A percentile compares a stretch with the other conserved stretches of the same genome.
Evolutionary conservation across 2,797 vertebrate genomes (phyloP).

Genomic region (Coregonus ussuriensis): DNA sequence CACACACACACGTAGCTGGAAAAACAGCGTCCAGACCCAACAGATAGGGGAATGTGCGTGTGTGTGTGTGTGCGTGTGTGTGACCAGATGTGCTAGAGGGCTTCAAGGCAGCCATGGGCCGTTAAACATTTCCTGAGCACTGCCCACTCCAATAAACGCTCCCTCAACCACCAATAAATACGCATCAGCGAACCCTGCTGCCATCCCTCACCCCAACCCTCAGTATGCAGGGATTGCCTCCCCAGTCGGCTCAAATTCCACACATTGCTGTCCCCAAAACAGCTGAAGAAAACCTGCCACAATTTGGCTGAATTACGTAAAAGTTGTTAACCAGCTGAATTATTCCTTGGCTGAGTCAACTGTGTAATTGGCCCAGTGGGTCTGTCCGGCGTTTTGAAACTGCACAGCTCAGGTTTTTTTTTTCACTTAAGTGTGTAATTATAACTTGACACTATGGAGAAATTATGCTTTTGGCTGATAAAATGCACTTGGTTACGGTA

Average conservation of each 20-base stretch:
- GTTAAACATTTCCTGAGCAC: slow-evolving; percentile 67
- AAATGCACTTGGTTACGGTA: background rate
- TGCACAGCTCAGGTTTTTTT: slow-evolving; percentile 7
- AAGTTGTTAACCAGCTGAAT: slow-evolving; percentile 38
- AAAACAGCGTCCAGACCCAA: background rate
- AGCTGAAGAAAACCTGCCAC: slow-evolving; percentile 8
- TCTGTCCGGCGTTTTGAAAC: slow-evolving; percentile 31
- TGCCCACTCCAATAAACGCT: slow-evolving; percentile 24
- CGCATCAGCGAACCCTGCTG: slow-evolving; percentile 36
- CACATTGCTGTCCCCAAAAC: slow-evolving; percentile 52
- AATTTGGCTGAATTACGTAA: slow-evolving; percentile 39
- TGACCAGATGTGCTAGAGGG: slow-evolving; percentile 63
- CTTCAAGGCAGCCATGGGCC: slow-evolving; percentile 54
- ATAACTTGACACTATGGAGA: background rate
- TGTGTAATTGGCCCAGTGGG: slow-evolving; percentile 55
- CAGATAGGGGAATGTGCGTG: slow-evolving; percentile 2
- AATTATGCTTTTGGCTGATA: background rate
- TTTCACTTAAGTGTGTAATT: slow-evolving; percentile 1
- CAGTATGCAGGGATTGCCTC: slow-evolving; percentile 48
- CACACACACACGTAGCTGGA: background rate
- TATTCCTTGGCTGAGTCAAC: slow-evolving; percentile 42
- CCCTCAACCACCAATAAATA: slow-evolving; percentile 33
- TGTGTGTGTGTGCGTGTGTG: slow-evolving; percentile 30
- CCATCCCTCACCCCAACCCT: slow-evolving; percentile 26
- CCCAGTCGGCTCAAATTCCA: slow-evolving; percentile 54